These are phyloP conservation scores for Thripadectes ignobilis DNA, from an alignment of 2,797 vertebrate species.

Conservation along the genomic window DNA sequence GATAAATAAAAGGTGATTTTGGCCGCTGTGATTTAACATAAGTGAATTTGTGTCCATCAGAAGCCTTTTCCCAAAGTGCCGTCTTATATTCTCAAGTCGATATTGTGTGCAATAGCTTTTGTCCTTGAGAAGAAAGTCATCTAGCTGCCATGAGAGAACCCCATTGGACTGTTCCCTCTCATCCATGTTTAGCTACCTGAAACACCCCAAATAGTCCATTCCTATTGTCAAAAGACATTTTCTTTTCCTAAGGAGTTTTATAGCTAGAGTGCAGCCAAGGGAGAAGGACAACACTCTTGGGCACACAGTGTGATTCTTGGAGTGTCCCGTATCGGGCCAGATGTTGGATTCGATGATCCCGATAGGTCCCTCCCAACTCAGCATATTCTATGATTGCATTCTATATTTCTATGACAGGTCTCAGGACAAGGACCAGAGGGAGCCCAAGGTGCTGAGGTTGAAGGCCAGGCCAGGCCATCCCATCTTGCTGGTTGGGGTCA, in stretches of 20 bases:
- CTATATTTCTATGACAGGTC: too few relatives aligned
- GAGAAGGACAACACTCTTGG: background rate
- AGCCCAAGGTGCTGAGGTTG: too few relatives aligned
- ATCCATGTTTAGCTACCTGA: background rate
- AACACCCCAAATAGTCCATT: background rate
- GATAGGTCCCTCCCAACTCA: too few relatives aligned
- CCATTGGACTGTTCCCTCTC: background rate
- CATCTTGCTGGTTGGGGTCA: too few relatives aligned
- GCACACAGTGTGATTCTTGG: too few relatives aligned
- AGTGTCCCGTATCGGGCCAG: too few relatives aligned
- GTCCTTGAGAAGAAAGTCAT: background rate
- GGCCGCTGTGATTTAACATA: background rate
- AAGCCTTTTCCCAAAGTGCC: background rate
- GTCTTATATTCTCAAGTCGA: background rate
- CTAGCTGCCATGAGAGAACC: background rate
- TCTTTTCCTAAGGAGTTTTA: background rate
- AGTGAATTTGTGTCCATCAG: background rate
- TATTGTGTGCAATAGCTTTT: rapidly evolving
- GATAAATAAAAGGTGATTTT: background rate
- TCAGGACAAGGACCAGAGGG: too few relatives aligned
- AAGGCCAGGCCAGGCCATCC: too few relatives aligned
- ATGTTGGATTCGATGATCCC: too few relatives aligned
- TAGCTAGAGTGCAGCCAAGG: background rate
- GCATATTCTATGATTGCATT: too few relatives aligned
- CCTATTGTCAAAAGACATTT: background rate